Base-by-base conservation (phyloP, 2,888 invertebrate genomes). In the Drosophila lacicola region DNA sequence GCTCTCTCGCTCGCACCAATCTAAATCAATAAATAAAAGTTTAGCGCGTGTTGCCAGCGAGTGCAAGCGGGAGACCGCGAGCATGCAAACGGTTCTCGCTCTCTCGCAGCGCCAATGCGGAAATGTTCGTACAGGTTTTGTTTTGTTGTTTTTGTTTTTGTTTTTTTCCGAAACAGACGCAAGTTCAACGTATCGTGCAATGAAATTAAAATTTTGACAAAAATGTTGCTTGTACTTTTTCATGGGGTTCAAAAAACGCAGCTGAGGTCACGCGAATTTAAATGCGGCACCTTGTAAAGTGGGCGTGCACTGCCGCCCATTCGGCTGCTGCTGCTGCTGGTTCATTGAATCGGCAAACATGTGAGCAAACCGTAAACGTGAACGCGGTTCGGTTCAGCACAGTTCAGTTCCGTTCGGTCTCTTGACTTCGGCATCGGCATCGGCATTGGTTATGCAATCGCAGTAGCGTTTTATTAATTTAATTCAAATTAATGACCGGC, bases 61-160 rank as follows among this genome's bases (percentile, higher is more conserved):
- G 29, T 29, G 55, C 50, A 34, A 54, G 11, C 14, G 47, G 45
- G 14, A 29, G 39, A 19, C 11, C 39, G 10, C 13, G 34, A 57
- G 60, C 44, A 61, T 47, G 69, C 41, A 47, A 21, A 54, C 41
- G 44, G 49, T 39, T 46, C 60, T 65, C 21, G 47, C 37, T 49
- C 47, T 29, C 63, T 49, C 37, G 19, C 57, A 41, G 63, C 69
- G 57, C 58, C 74, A 88, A 86, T 89, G 90, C 86, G 86, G 86
- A 86, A 86, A 86, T 80, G 80, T 88, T 80, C 75, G 71, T 61
- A 82, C 86, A 89, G 82, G 88, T 89, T 89, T 88, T 41, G 14
- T 36, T 36, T 13, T 36, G 11, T 29, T 29, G 64, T 13, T 13
- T 36, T 36, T 36, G 36, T 36, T 36, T 21, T n/a, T 50, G n/a